Base-by-base conservation (phyloP, 1,140 invertebrate genomes). In the Procambarus clarkii region DNA sequence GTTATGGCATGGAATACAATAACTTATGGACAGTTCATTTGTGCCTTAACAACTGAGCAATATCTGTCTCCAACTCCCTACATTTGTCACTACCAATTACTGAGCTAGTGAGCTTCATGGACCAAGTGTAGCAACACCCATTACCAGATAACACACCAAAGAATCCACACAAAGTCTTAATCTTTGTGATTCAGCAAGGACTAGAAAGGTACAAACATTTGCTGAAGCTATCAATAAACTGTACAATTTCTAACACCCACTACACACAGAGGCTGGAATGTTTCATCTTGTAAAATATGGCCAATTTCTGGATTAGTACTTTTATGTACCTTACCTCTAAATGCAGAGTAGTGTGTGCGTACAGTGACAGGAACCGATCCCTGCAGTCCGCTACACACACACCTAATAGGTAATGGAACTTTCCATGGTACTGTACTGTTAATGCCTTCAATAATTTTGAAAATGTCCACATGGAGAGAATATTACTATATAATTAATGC, bases 181-280 rank as follows among this genome's bases (percentile, higher is more conserved):
- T 34, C 69, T 74, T 74, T 74, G 69, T 74, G 69, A 74, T 74
- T 74, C 69, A 34, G 69, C 69, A 74, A 74, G 69, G 69, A 74
- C 69, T 74, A 74, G 69, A 74, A 74, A 74, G n/a, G 69, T 74
- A 74, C 69, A 74, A 74, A 74, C n/a, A 74, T 74, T 74, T 74
- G 69, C 69, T n/a, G 11, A 74, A 74, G 69, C 69, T 74, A 74
- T 74, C 69, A 74, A 4, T 74, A 34, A 74, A 74, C 69, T 74
- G 69, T 74, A 74, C 69, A 74, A 7, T 74, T 74, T 74, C 21
- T 74, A 74, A 74, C 69, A 74, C 69, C 69, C 69, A 74, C 24
- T 74, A 34, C 24, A 74, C 69, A 74, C 69, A 34, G 69, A 74
- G 69, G 69, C 24, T 74, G 69, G 69, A 74, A 74, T 74, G 69